Conservation (phyloP, 2,888 invertebrate species). For the Carpatolechia fugitivella region DNA sequence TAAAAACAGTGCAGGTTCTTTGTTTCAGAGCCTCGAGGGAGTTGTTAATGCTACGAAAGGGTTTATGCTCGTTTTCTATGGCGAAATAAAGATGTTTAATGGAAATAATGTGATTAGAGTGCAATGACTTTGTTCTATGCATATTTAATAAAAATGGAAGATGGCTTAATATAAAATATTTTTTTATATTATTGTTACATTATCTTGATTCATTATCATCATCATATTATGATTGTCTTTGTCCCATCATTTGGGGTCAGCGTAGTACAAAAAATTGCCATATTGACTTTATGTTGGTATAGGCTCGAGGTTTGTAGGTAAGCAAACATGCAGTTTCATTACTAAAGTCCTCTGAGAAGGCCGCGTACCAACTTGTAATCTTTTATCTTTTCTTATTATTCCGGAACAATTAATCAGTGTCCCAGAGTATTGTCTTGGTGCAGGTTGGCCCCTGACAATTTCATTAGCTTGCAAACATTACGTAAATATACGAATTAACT, state of each 20-base stretch:
- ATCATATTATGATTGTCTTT: too few relatives aligned
- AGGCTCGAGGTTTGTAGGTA: too few relatives aligned
- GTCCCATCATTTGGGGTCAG: too few relatives aligned
- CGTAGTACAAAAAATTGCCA: too few relatives aligned
- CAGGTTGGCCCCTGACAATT: conserved; percentile 43
- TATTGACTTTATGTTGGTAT: too few relatives aligned
- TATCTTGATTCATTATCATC: too few relatives aligned
- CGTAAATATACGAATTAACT: conserved; percentile 48
- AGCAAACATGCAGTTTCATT: too few relatives aligned
- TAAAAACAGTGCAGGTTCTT: conserved; percentile 42
- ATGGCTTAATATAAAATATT: too few relatives aligned
- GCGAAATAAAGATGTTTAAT: conserved; percentile 31
- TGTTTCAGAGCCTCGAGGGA: conserved; percentile 40
- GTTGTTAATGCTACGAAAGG: conserved; percentile 42
- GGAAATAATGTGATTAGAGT: conserved; percentile 39
- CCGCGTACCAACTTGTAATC: not conserved
- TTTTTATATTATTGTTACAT: too few relatives aligned
- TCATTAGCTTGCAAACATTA: conserved; percentile 51
- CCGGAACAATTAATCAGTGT: conserved; percentile 31
- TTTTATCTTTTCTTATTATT: conserved; percentile 19
- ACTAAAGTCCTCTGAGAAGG: too few relatives aligned
- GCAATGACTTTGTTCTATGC: conserved; percentile 26
- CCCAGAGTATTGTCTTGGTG: conserved; percentile 27
- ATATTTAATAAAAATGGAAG: not conserved
- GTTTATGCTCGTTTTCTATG: conserved; percentile 37